Conservation (phyloP, 2,797 vertebrate genomes). For the Sardinella longiceps region DNA sequence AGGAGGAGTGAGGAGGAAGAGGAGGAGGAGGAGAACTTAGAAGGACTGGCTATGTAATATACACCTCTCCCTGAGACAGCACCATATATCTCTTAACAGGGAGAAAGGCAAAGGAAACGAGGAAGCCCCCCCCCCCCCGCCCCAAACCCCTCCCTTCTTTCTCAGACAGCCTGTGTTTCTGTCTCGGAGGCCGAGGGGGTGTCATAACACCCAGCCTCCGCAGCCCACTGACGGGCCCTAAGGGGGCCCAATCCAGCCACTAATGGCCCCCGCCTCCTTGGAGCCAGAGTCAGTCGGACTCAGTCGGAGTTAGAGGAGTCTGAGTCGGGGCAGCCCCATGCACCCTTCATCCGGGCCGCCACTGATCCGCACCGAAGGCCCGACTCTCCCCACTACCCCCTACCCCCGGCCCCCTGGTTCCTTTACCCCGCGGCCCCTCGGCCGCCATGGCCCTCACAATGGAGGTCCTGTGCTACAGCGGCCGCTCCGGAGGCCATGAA, state of each 20-base stretch:
- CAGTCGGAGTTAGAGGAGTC: too few species aligned
- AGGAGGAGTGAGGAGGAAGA: neutral
- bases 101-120: neutral
- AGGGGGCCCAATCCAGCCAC: conserved; percentile 20
- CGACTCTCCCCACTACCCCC: neutral
- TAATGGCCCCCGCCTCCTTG: conserved; percentile 28
- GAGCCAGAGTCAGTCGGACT: neutral
- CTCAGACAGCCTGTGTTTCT: neutral
- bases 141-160: neutral
- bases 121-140: neutral
- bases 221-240: conserved; percentile 20
- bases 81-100: neutral
- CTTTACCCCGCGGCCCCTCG: neutral
- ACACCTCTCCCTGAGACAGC: neutral
- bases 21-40: too few species aligned
- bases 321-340: neutral
- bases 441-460: conserved; percentile 45
- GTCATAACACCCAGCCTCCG: neutral
- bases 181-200: neutral
- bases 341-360: conserved; percentile 39
- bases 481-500: conserved; percentile 47
- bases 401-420: neutral
- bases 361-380: conserved; percentile 49
- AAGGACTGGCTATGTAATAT: neutral
- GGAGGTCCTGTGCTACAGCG: conserved; percentile 45